These are phyloP conservation scores for Eurosta solidaginis DNA, from an alignment of 1,140 invertebrate genomes.

Conservation along the genomic window DNA sequence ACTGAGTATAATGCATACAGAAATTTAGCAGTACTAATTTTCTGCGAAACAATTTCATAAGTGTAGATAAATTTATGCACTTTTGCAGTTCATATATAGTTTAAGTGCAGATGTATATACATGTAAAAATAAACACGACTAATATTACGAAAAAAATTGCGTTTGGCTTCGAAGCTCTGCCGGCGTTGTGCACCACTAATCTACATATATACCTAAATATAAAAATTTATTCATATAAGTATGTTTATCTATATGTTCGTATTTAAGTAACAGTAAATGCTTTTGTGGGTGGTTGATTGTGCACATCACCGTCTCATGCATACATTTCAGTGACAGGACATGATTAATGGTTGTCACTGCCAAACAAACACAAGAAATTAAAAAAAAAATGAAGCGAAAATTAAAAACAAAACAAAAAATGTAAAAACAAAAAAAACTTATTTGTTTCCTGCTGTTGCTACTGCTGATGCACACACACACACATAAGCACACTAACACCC, in stretches of 20 bases:
- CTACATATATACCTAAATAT: neutral
- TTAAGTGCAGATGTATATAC: too few relatives aligned
- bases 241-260: neutral
- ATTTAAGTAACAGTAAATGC: neutral
- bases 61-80: too few relatives aligned
- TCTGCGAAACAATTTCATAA: too few relatives aligned
- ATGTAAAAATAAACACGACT: too few relatives aligned
- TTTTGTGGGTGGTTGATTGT: neutral
- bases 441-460: neutral
- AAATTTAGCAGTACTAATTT: too few relatives aligned
- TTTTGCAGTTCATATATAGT: too few relatives aligned
- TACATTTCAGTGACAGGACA: constrained; percentile 55
- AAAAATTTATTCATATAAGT: neutral
- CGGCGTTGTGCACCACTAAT: too few relatives aligned
- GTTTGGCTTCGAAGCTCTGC: too few relatives aligned
- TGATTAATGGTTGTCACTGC: constrained; percentile 60
- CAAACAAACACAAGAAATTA: constrained; percentile 42
- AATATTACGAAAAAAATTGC: too few relatives aligned
- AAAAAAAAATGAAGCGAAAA: neutral
- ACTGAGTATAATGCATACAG: too few relatives aligned
- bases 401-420: constrained; percentile 9
- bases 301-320: constrained; percentile 34
- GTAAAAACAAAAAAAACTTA: neutral
- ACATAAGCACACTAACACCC: neutral
- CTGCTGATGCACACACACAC: neutral